Base-by-base conservation (phyloP, 2,113 vertebrate species). In the Ornithorhynchus anatinus region DNA sequence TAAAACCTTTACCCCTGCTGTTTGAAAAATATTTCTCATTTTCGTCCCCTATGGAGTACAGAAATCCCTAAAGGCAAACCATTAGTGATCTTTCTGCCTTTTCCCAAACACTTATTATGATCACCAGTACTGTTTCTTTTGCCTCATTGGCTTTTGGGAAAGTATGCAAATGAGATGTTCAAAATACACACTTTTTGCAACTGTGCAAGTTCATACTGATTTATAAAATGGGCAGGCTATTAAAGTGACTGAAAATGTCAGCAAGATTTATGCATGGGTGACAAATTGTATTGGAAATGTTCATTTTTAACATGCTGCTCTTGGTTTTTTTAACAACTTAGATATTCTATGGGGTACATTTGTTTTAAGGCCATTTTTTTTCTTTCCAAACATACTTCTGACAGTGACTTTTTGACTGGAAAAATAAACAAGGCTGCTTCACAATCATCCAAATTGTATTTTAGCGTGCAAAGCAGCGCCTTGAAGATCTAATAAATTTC, bases 1-100 rank as follows among this genome's bases (percentile, higher is more conserved):
- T 99, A 97, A 98, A 99, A 98, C 97, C 97, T 99, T 99, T 99
- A 97, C 97, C 97, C 98, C 97, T 95, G 97, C 98, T 99, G 98
- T 99, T 99, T 99, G 97, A 99, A 99, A 99, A 99, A 99, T 99
- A 98, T 98, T 99, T 97, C 97, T 99, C 97, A 99, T 99, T 98
- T 98, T 97, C 96, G 89, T 97, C 96, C 97, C 97, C 97, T 97
- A 98, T 97, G 97, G 98, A 96, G 98, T 96, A 96, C 94, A 96
- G 96, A 98, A 98, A 97, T 98, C 98, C 98, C 98, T 98, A 98
- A 98, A 98, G 98, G 98, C 98, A 95, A 94, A 95, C 96, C 97
- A 99, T 99, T 99, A 99, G 97, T 96, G 96, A 96, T 96, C 96
- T 97, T 95, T 96, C 96, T 96, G 96, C 94, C 95, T 96, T 95